These are phyloP conservation scores for Struthio camelus DNA, from an alignment of 2,113 vertebrate genomes.

Conservation along the genomic window DNA sequence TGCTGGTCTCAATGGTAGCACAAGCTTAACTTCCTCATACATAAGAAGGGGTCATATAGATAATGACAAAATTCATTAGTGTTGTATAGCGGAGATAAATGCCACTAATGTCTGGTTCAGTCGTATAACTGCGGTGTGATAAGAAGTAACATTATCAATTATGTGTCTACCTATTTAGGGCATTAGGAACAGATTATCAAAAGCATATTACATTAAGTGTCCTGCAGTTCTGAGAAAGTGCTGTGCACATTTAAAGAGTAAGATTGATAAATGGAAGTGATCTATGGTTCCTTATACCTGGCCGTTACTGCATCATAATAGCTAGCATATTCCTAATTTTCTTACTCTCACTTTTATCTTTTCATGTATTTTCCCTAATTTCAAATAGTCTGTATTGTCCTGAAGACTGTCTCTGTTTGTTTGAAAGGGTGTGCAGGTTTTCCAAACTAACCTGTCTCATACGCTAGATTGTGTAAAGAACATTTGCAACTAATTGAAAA, in stretches of 20 bases:
- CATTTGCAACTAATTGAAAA: slow-evolving; percentile 38
- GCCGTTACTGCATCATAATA: not conserved
- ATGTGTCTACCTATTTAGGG: not conserved
- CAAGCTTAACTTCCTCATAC: not conserved
- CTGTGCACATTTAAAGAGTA: not conserved
- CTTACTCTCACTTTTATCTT: not conserved
- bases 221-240: accelerated
- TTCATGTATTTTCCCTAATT: not conserved
- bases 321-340: not conserved
- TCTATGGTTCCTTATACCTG: not conserved
- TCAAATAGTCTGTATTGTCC: not conserved
- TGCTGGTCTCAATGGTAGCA: not conserved
- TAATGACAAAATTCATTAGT: not conserved
- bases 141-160: not conserved
- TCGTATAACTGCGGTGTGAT: not conserved
- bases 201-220: not conserved
- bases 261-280: not conserved
- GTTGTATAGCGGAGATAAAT: no score
- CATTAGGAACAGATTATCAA: not conserved
- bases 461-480: not conserved
- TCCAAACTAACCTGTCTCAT: not conserved
- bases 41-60: not conserved
- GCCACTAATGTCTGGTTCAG: no score
- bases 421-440: not conserved
- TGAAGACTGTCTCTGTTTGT: not conserved